Base-by-base conservation (phyloP, 2,797 vertebrate genomes). In the Cyprinodon diabolis region DNA sequence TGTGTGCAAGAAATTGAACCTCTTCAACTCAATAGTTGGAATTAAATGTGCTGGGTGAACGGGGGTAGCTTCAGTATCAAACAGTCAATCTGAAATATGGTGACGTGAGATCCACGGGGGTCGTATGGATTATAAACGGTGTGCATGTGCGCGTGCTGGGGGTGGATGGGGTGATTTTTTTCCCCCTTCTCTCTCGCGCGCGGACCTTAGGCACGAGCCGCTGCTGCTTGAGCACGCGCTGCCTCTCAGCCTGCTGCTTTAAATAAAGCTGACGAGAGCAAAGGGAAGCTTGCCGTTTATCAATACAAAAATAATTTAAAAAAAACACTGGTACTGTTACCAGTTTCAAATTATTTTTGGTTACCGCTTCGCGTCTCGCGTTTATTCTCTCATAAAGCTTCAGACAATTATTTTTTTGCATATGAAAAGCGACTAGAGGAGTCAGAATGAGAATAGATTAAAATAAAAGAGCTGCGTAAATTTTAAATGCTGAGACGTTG, bases 221-320 rank as follows among this genome's bases (percentile, higher is more conserved):
- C 77, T 78, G 80, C 79, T 78, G 87, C 81, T 68, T 72, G 76
- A 76, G 86, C 91, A 86, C 91, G 85, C 89, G 87, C 91, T 87
- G 89, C 92, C 88, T 91, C 85, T 76, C 88, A 85, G 81, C 85
- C 60, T 76, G 81, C 86, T 80, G 84, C 84, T 69, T 88, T 75
- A 17, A 85, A 91, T 85, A 40, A 85, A 88, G 74, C 69, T 71
- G 80, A 79, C 65, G 35, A 12, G 58, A 68, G 71, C 43, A 48
- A 73, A 54, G 72, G 66, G 47, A 67, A 77, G 69, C 82, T 74
- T 54, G 35, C 25, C 21, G 40, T 19, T n/a, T 8, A 14, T 23
- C 13, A 5, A 54, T 7, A n/a, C 71, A 4, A 45, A 55, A 8
- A 15, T 48, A 54, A 30, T 30, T 30, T 30, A 12, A 2, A 58